Base-by-base conservation (phyloP, 2,797 vertebrate species). In the Phataginus tricuspis region DNA sequence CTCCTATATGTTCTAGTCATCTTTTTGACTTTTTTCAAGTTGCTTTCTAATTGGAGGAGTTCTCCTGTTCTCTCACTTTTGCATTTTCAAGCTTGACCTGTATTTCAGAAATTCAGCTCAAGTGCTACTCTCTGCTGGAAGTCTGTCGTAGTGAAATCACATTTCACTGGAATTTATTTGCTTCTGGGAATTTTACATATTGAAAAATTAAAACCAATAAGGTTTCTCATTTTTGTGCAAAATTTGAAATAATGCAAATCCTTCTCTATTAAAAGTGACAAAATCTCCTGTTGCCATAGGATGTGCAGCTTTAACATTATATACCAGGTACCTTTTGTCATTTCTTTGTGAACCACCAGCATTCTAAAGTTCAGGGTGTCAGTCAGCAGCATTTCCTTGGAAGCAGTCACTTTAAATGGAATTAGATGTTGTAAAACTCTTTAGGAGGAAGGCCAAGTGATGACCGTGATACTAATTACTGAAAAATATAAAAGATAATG, bases 131-230 rank as follows among this genome's bases (percentile, higher is more conserved):
- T 12, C 37, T 84, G 15, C 71, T 78, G 27, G 45, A 68, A 75
- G 66, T 42, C 21, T 34, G 18, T 90, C 64, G 13, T 68, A 83
- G 14, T 78, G 51, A 7, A 37, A 6, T 80, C 66, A 89, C 34
- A 78, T 80, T 86, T 77, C 82, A 87, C 16, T 97, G 37, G 63
- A 12, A 64, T 90, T 72, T 92, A 63, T 72, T 74, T 90, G 61
- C 64, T 93, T 96, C 39, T 79, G 34, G 66, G 29, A 89, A 78
- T 86, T 82, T 86, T 25, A 61, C 27, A 3, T 84, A 37, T 59
- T 77, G 72, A 92, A 39, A 90, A 92, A 92, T 91, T 59, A 74
- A 86, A 82, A 64, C 66, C n/a, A 83, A 1, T 72, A 85, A 88
- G 19, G 2, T 78, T 93, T 84, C 37, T 85, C 1, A 6, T 25